A percentile compares a stretch with the other conserved stretches of the same genome.
Conservation (phyloP, 2,113 vertebrate genomes). For the Mungos mungo region DNA sequence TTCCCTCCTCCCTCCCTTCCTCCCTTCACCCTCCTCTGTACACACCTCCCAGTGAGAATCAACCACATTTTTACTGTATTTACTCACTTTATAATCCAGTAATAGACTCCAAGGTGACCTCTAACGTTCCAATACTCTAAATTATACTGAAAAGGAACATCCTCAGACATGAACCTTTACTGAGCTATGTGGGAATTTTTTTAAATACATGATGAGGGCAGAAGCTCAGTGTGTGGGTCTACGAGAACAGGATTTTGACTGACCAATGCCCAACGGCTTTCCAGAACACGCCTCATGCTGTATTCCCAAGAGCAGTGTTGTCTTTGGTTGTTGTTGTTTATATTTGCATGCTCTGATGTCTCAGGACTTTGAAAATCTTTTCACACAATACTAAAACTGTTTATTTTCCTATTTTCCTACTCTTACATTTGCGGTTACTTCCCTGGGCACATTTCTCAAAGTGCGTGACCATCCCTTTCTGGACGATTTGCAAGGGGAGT, state of each 20-base stretch:
- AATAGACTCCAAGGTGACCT: not conserved
- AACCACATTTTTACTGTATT: not conserved
- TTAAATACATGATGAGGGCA: not conserved
- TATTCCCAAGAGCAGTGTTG: not conserved
- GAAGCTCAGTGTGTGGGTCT: not conserved
- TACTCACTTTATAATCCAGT: not conserved
- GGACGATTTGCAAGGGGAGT: not conserved
- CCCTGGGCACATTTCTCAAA: not conserved
- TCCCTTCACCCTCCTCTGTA: not conserved
- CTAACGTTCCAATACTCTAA: not conserved
- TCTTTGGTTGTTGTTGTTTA: not conserved
- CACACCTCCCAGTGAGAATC: too few species aligned
- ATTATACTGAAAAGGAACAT: not conserved
- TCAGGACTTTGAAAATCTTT: not conserved
- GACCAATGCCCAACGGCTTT: not conserved
- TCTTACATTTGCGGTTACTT: not conserved
- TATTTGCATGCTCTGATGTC: not conserved
- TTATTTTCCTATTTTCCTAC: not conserved
- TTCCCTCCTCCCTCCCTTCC: not conserved
- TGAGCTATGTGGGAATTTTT: not conserved
- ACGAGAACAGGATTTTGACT: not conserved
- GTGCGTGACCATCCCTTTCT: not conserved
- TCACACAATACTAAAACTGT: not conserved
- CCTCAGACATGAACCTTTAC: not conserved
- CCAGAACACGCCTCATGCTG: not conserved